A percentile compares a stretch with the other conserved stretches of the same genome.
Evolutionary conservation across 1,140 invertebrate species (phyloP).

Genomic region (Pachypeltis micranthus): DNA sequence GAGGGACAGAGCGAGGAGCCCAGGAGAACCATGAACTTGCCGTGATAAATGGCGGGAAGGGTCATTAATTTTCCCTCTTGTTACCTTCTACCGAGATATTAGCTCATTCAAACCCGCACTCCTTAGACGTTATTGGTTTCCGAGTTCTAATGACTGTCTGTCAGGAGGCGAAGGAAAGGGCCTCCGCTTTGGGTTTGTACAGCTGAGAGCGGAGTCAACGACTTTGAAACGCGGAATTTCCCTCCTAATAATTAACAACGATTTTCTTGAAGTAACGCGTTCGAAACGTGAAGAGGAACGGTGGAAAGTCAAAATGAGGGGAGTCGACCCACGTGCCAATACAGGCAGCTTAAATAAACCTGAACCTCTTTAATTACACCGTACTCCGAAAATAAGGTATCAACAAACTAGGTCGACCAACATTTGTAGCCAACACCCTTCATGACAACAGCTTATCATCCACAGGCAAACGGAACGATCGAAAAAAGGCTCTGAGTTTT

Average conservation of each 20-base stretch:
- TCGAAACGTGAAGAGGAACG: no score
- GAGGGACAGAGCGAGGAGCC: not conserved
- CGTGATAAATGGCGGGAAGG: constrained; percentile 2
- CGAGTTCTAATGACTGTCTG: constrained; percentile 8
- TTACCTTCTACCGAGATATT: constrained; percentile 4
- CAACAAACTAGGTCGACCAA: no score
- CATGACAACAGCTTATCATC: no score
- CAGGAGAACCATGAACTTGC: constrained; percentile 1
- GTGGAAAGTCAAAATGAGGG: no score
- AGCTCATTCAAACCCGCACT: constrained; percentile 9
- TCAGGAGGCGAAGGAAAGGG: not conserved
- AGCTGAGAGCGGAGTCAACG: not conserved
- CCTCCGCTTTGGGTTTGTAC: not conserved
- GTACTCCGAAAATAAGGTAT: no score
- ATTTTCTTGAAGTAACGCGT: no score
- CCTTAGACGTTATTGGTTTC: constrained; percentile 9
- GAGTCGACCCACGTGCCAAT: no score
- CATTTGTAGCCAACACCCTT: no score
- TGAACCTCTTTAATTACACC: no score
- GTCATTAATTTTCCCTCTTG: constrained; percentile 6
- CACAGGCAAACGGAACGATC: no score
- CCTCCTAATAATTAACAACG: not conserved
- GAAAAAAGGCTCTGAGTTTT: no score
- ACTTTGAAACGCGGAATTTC: constrained; percentile 2
- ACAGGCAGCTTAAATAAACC: no score